Evolutionary conservation across 2,113 vertebrate species (phyloP), one percentile per base, ranked within the genome.

Genomic region (Stegastes partitus): DNA sequence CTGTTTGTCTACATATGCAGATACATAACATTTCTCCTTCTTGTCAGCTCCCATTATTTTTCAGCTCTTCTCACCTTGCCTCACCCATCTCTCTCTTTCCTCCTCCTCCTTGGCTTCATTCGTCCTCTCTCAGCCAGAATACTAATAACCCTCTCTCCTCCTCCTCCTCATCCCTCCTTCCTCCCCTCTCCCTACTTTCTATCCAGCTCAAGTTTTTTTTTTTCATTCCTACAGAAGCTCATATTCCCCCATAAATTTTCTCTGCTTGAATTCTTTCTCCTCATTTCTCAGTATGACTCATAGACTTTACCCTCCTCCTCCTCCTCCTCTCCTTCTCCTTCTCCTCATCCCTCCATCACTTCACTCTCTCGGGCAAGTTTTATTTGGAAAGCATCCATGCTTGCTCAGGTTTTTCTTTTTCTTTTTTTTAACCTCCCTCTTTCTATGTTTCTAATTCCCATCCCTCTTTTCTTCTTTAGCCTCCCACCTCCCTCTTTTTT

Each of bases 261-360:
- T 68, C 79, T 79, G 86, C 84, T 69, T 87, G 68, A 83, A 57
- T 85, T 83, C 66, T 75, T 79, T 74, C 71, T 87, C 85, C 63
- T 87, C 82, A 68, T 82, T 74, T 79, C 62, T 75, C 77, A 61
- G 84, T 28, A 68, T 89, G 90, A 90, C 82, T 91, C 90, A 90
- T 51, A 88, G 59, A 74, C 77, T 76, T 72, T 37, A 6, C 72
- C 56, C 49, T 8, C 65, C 25, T 51, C 59, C 15, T 5, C 42
- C 47, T 49, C 37, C 50, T 68, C 11, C 2, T 19, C 66, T 19
- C 47, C 44, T 44, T 12, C 49, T 58, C 47, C 26, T 22, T 12
- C 14, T 56, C 61, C n/a, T 69, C 54, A 55, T 89, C 77, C 68
- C 58, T 72, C 51, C 72, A 74, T 85, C 76, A 6, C 42, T 18